A percentile compares a stretch with the other conserved stretches of the same genome.
These are phyloP conservation scores for Alca torda DNA, from an alignment of 2,797 vertebrate species.

Conservation along the genomic window DNA sequence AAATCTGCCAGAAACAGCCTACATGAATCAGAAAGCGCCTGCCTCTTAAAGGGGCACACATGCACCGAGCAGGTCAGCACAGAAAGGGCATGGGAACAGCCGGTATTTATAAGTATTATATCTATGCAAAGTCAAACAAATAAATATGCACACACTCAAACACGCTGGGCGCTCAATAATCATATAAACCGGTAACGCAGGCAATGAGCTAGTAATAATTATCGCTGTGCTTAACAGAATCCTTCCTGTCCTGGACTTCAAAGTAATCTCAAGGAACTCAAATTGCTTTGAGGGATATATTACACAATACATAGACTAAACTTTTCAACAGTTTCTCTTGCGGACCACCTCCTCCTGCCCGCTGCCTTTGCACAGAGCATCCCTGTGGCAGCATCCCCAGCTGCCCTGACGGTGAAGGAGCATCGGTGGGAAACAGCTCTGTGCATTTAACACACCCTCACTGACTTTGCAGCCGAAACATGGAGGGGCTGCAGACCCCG, in stretches of 20 bases:
- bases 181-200: background rate
- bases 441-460: fast-evolving
- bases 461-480: background rate
- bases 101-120: fast-evolving
- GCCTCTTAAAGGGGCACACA: slow-evolving; percentile 64
- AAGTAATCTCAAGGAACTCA: background rate
- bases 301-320: background rate
- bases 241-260: slow-evolving; percentile 17
- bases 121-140: background rate
- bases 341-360: background rate
- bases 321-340: background rate
- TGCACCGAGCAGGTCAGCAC: background rate
- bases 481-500: background rate
- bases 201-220: background rate
- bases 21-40: slow-evolving; percentile 30
- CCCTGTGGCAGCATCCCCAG: background rate
- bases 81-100: background rate
- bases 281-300: background rate
- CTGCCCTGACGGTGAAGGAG: fast-evolving
- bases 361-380: background rate
- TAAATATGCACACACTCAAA: background rate
- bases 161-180: background rate
- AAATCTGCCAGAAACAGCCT: slow-evolving; percentile 64
- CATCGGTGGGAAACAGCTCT: background rate
- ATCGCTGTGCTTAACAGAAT: background rate